A percentile compares a stretch with the other conserved stretches of the same genome.
Evolutionary conservation across 2,797 vertebrate species (phyloP).

Genomic region (Melopsittacus undulatus): DNA sequence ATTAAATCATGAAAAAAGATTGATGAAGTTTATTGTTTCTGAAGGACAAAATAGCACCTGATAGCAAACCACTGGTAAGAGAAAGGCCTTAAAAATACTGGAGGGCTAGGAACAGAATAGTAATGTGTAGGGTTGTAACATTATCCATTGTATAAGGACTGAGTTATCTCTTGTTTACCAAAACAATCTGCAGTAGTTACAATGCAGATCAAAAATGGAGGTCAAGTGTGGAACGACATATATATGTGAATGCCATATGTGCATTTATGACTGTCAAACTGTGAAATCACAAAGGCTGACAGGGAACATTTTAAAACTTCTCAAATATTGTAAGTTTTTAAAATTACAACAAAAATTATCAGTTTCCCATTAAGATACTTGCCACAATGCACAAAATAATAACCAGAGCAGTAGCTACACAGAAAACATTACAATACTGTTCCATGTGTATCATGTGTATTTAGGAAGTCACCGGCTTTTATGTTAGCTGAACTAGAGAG

Average conservation of each 20-base stretch:
- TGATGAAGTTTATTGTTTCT: not conserved
- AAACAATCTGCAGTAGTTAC: not conserved
- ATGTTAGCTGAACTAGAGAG: not conserved
- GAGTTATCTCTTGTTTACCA: not conserved
- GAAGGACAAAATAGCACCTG: not conserved
- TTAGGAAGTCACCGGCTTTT: not conserved
- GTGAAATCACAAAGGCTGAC: not conserved
- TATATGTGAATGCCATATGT: not conserved
- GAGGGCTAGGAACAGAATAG: not conserved
- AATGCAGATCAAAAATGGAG: not conserved
- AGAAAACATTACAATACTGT: not conserved
- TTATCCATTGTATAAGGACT: not conserved
- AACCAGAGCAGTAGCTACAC: not conserved
- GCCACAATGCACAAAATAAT: not conserved
- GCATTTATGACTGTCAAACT: not conserved
- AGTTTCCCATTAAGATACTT: not conserved
- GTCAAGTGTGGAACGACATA: not conserved
- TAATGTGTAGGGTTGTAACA: not conserved
- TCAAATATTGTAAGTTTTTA: not conserved
- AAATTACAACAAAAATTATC: not conserved
- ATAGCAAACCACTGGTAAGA: not conserved
- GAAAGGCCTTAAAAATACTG: not conserved
- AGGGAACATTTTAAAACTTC: not conserved
- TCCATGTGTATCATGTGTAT: not conserved
- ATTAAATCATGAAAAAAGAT: not conserved